Conservation (phyloP, 2,888 invertebrate species). For the Caenorhabditis sp. region DNA sequence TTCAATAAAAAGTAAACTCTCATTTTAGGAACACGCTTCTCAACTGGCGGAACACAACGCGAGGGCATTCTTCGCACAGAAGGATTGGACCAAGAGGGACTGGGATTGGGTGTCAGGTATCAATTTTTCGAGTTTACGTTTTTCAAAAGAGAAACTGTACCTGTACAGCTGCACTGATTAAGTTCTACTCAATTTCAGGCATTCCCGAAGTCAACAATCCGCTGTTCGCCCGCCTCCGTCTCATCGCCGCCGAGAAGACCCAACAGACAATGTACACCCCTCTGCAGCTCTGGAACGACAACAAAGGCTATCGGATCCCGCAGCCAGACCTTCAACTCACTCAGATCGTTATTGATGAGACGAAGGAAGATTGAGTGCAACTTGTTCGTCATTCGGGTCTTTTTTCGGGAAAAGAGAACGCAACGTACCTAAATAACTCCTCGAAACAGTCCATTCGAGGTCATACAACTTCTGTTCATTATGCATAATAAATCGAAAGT, state of each 20-base stretch:
- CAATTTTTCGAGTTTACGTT: too few species aligned
- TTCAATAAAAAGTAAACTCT: too few species aligned
- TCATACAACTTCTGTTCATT: too few species aligned
- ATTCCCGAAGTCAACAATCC: slow-evolving; percentile 74
- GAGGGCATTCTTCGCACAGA: slow-evolving; percentile 74
- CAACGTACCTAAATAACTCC: too few species aligned
- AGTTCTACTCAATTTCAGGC: slow-evolving; percentile 29
- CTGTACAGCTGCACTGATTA: too few species aligned
- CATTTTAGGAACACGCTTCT: slow-evolving; percentile 74
- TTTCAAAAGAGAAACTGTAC: too few species aligned
- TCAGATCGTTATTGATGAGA: slow-evolving; percentile 51
- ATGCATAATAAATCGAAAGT: slow-evolving; percentile 52
- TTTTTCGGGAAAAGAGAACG: too few species aligned
- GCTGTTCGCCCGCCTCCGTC: slow-evolving; percentile 71
- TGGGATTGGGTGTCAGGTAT: slow-evolving; percentile 79
- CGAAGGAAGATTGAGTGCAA: slow-evolving; percentile 53
- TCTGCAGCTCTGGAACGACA: slow-evolving; percentile 72
- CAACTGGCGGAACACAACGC: slow-evolving; percentile 75
- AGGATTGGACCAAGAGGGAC: slow-evolving; percentile 76
- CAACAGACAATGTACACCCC: slow-evolving; percentile 74
- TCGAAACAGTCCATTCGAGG: too few species aligned
- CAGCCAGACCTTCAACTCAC: slow-evolving; percentile 53
- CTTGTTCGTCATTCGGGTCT: slow-evolving; percentile 5
- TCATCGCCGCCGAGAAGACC: slow-evolving; percentile 73
- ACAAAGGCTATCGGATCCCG: slow-evolving; percentile 65